These are phyloP conservation scores for Gari tellinella DNA, from an alignment of 2,888 invertebrate species.

Conservation along the genomic window DNA sequence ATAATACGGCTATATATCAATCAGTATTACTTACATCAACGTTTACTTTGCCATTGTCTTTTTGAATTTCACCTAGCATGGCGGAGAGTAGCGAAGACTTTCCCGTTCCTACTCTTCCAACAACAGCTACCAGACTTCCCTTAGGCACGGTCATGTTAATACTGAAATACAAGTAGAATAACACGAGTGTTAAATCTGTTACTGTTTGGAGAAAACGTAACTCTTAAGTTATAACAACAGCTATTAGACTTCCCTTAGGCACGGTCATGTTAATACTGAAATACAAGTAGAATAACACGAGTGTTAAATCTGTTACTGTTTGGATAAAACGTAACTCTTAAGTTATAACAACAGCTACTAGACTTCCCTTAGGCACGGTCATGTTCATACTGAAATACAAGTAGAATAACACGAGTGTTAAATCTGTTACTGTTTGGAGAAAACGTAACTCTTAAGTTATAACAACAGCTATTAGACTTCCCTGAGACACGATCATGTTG, in stretches of 20 bases:
- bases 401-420: too few relatives aligned
- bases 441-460: too few relatives aligned
- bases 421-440: too few relatives aligned
- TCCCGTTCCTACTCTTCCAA: slow-evolving; percentile 94
- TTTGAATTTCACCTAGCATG: slow-evolving; percentile 82
- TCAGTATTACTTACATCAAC: slow-evolving; percentile 72
- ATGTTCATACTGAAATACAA: slow-evolving; percentile 89
- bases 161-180: slow-evolving; percentile 85
- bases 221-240: too few relatives aligned
- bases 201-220: too few relatives aligned
- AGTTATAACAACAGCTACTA: slow-evolving; percentile 95
- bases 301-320: too few relatives aligned
- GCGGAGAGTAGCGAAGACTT: slow-evolving; percentile 86
- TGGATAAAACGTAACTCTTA: too few relatives aligned
- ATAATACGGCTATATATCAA: too few relatives aligned
- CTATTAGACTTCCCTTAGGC: too few relatives aligned
- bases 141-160: slow-evolving; percentile 90
- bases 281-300: too few relatives aligned
- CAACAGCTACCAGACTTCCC: slow-evolving; percentile 91
- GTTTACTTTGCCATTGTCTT: slow-evolving; percentile 75
- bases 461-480: slow-evolving; percentile 92
- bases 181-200: too few relatives aligned
- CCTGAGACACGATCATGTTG: slow-evolving; percentile 88
- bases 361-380: slow-evolving; percentile 88
- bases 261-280: too few relatives aligned